A percentile compares a stretch with the other conserved stretches of the same genome.
phyloP scores from a whole-genome alignment of 2,888 invertebrate species.

The Ametastegia equiseti region DNA sequence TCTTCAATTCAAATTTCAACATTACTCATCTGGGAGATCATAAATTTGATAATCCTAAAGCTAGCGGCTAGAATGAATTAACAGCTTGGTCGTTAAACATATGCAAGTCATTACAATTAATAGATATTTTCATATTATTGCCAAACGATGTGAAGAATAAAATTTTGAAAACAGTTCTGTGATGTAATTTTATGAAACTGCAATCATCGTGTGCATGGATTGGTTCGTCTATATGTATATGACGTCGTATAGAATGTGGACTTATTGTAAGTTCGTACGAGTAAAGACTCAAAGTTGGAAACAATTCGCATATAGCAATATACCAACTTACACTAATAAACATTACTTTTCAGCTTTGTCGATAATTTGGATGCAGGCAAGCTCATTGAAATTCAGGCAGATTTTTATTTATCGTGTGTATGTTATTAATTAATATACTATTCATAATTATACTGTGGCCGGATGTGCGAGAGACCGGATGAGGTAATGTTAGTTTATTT shows the following conservation, averaged over 20 bases:
- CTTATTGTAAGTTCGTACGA: slow-evolving; percentile 25
- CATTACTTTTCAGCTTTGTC: background rate
- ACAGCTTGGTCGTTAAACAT: no score
- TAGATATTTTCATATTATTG: no score
- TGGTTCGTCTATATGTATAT: background rate
- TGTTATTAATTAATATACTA: background rate
- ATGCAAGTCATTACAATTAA: no score
- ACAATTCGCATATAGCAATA: background rate
- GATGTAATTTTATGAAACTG: background rate
- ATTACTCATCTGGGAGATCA: no score
- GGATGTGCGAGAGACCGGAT: no score
- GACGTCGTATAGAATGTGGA: slow-evolving; percentile 1
- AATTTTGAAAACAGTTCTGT: background rate
- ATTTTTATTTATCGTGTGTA: slow-evolving; percentile 10
- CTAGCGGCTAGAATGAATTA: no score
- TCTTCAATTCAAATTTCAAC: no score
- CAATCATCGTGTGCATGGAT: background rate
- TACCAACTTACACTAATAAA: slow-evolving; percentile 11
- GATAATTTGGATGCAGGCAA: slow-evolving; percentile 62
- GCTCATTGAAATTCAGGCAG: slow-evolving; percentile 61
- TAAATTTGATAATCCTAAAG: no score
- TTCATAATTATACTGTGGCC: background rate
- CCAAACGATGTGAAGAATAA: no score
- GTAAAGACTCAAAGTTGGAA: slow-evolving; percentile 23
- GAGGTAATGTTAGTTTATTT: no score